Evolutionary conservation across 2,797 vertebrate genomes (phyloP), one percentile per base, ranked within the genome.

Genomic region (Podarcis siculus): DNA sequence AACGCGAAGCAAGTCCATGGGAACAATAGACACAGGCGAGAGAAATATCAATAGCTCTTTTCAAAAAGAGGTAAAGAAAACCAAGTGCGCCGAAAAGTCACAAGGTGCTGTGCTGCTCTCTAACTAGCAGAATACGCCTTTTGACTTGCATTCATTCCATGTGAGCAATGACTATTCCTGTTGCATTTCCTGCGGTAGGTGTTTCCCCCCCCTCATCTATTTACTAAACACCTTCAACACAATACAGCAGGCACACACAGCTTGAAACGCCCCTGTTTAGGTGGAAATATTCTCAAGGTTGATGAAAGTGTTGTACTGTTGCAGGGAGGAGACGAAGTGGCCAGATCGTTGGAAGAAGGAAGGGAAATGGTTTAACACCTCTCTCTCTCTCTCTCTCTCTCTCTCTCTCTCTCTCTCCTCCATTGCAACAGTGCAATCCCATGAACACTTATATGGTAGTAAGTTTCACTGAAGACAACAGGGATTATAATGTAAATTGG

Each of bases 1-100:
- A 58, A 83, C 25, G 35, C 58, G 72, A 83, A 3, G 72, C 39
- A 77, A 42, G 8, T 42, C 49, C 25, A 45, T 61, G 25, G 21
- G 9, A 73, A 61, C 66, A 79, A 42, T 61, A 35, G 32, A 78
- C 35, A 39, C 32, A 83, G 42, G 32, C 42, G 35, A 8, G 30
- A 39, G 49, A 83, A 83, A n/a, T 69, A 78, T 71, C n/a, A 82
- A 23, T 77, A 78, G 45, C 30, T 49, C 35, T 64, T 69, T 82
- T 6, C 55, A 71, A 55, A 21, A 58, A 39, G 30, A 78, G 39
- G 32, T 30, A 83, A 55, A 83, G 32, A 83, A 69, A 37, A 23
- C 61, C n/a, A 88, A 79, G 35, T 45, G 35, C 35, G 49, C 45
- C 79, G 67, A 84, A 88, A 79, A 84, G 76, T 32, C 21, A 35